These are phyloP conservation scores for Ichneumoninae sp. DNA, from an alignment of 2,888 invertebrate genomes.

Conservation along the genomic window DNA sequence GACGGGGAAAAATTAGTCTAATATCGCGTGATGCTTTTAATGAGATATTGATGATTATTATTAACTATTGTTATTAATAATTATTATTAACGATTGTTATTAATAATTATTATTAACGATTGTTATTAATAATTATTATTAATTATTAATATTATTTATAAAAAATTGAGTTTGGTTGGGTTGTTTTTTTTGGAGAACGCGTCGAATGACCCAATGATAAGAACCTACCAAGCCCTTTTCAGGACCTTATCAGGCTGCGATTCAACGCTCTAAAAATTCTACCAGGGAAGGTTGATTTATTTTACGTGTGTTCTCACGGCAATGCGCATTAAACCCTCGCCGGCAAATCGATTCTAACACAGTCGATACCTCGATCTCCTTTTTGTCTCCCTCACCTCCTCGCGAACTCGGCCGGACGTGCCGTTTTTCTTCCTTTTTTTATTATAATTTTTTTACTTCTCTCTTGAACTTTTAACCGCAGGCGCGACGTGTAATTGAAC, in stretches of 20 bases:
- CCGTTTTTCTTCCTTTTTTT: background rate
- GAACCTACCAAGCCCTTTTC: too few species aligned
- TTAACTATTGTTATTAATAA: background rate
- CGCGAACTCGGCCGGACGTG: slow-evolving; percentile 24
- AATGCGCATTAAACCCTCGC: background rate
- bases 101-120: background rate
- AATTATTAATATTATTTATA: background rate
- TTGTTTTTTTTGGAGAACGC: background rate
- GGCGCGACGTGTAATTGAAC: slow-evolving; percentile 75
- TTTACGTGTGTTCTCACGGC: slow-evolving; percentile 1
- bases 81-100: background rate
- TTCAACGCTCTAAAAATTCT: too few species aligned
- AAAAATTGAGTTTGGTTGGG: background rate
- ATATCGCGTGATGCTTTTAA: background rate
- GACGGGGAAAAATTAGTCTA: background rate
- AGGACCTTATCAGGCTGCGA: too few species aligned
- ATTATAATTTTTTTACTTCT: slow-evolving; percentile 19
- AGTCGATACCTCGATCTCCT: background rate
- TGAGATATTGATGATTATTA: background rate
- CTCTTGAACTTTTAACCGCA: slow-evolving; percentile 63
- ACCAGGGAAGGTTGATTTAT: background rate
- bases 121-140: background rate
- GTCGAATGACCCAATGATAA: background rate
- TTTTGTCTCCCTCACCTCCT: slow-evolving; percentile 23
- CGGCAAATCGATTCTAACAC: background rate